Base-by-base conservation (phyloP, 2,113 vertebrate genomes). In the Lasiurus cinereus region DNA sequence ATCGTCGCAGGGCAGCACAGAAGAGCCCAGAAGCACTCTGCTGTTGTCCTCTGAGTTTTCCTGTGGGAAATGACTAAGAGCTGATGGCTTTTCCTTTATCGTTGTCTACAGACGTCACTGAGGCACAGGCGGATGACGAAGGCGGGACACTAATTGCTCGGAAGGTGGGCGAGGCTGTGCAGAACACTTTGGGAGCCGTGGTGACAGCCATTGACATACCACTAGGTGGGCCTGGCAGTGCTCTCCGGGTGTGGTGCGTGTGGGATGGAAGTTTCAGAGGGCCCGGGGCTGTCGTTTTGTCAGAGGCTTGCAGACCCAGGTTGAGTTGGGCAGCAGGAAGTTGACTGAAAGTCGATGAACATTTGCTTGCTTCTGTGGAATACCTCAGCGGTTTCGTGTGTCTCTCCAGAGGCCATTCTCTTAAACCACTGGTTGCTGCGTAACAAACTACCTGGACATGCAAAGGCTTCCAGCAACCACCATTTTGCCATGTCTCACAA, bases 191-290 rank as follows among this genome's bases (percentile, higher is more conserved):
- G 50, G 99, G 99, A 95, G 99, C 99, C 0, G 99, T 99, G 73
- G 99, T 99, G 82, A 99, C 99, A 69, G 99, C 99, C 89, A 99
- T 99, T 33, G 99, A 99, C 98, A 99, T 99, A 98, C 99, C 99
- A 92, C 98, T 99, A 67, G 99, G 99, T 99, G 97, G 98, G 98
- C 93, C 52, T 97, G 14, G 62, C 78, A 27, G 10, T 33, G 67
- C 82, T 59, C 50, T 78, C 67, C 22, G 66, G 56, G 39, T 24
- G 10, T 22, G 7, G 6, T 3, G 12, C 1, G 0, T 14, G 22
- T 19, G 86, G 84, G 78, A 22, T 43, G 76, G 36, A 43, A n/a
- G 56, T 36, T 66, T 18, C 0, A 0, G 48, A 29, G 59, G 59
- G 24, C 52, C 52, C 39, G 5, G 48, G 64, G 43, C 50, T 82